A percentile compares a stretch with the other conserved stretches of the same genome.
Evolutionary conservation across 2,113 vertebrate genomes (phyloP).

Genomic region (Heptranchias perlo): DNA sequence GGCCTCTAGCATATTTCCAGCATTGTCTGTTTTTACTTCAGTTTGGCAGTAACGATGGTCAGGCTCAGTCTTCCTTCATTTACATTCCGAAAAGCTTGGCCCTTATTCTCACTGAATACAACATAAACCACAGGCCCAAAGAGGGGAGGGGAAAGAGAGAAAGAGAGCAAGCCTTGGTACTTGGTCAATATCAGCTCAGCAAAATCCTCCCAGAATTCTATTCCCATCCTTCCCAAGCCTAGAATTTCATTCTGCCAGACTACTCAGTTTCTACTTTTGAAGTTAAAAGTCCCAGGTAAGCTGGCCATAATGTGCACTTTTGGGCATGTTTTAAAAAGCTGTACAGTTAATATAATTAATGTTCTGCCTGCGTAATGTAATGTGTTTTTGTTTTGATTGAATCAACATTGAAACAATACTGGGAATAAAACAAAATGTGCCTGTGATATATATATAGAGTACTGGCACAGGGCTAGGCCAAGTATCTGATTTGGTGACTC

Average conservation of each 20-base stretch:
- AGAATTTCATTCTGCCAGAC: not conserved
- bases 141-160: not conserved
- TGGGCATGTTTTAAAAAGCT: not conserved
- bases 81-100: not conserved
- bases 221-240: not conserved
- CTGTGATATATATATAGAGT: not conserved
- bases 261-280: not conserved
- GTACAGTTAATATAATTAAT: not conserved
- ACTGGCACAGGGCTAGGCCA: not conserved
- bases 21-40: not conserved
- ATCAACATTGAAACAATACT: not conserved
- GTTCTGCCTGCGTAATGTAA: not conserved
- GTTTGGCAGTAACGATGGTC: not conserved
- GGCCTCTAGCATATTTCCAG: not conserved
- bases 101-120: not conserved
- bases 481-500: not conserved
- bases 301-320: not conserved
- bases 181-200: not conserved
- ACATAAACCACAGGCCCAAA: not conserved
- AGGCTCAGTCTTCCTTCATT: not conserved
- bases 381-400: not conserved
- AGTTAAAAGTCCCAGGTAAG: not conserved
- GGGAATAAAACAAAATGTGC: not conserved
- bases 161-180: not conserved
- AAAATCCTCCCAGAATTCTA: not conserved